A percentile compares a stretch with the other conserved stretches of the same genome.
Conservation (phyloP, 2,797 vertebrate genomes). For the Siniperca obscura region DNA sequence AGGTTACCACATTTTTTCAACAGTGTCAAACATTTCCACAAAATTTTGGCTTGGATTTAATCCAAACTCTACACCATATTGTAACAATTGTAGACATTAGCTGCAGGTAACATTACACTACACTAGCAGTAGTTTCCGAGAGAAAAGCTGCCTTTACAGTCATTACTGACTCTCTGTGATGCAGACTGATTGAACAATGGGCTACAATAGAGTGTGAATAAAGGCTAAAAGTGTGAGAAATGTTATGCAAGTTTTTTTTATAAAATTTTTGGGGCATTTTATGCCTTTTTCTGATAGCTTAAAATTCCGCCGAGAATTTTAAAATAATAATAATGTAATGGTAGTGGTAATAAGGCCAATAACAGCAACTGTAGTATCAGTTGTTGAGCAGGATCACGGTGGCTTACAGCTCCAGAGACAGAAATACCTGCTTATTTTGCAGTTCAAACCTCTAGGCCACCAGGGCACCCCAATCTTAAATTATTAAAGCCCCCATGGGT, state of each 20-base stretch:
- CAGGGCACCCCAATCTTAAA: background rate
- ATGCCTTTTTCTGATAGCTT: background rate
- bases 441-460: background rate
- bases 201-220: background rate
- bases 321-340: no score
- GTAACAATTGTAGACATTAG: background rate
- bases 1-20: background rate
- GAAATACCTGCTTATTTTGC: no score
- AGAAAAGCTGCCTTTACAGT: background rate
- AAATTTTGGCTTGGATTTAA: background rate
- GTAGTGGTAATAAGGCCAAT: no score
- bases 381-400: no score
- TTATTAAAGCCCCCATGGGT: no score
- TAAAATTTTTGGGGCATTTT: background rate
- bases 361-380: no score
- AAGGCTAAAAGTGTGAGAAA: background rate
- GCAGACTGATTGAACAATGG: background rate
- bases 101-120: conserved; percentile 10
- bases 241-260: background rate
- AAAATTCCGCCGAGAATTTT: no score
- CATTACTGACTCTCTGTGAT: background rate
- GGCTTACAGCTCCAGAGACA: no score
- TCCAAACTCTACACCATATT: background rate
- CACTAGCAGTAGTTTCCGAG: background rate
- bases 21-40: conserved; percentile 2